These are phyloP conservation scores for Tetranychus truncatus DNA, from an alignment of 2,888 invertebrate species.

Conservation along the genomic window DNA sequence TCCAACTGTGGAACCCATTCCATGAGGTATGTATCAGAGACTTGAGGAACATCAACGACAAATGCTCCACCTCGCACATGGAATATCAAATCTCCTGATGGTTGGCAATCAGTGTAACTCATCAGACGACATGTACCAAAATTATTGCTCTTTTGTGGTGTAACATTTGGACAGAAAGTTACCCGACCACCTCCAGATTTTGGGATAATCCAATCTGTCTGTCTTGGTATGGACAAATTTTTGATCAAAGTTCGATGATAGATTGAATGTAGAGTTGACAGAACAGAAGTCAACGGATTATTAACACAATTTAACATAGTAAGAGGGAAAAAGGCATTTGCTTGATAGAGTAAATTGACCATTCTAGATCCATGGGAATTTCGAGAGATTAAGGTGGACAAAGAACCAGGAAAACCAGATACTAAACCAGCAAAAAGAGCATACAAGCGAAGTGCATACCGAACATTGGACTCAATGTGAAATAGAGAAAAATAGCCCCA, in stretches of 20 bases:
- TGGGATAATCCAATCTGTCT: not conserved
- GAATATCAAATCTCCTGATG: constrained; percentile 39
- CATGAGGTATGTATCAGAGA: constrained; percentile 54
- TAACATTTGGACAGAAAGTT: not conserved
- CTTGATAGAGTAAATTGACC: not conserved
- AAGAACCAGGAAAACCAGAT: not conserved
- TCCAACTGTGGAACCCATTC: constrained; percentile 68
- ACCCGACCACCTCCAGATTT: not conserved
- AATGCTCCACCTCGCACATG: constrained; percentile 98
- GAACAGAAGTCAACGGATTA: not conserved
- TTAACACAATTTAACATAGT: not conserved
- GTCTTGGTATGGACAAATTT: not conserved
- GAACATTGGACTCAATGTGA: not conserved
- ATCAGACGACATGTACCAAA: not conserved
- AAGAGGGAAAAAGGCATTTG: not conserved
- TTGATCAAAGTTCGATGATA: not conserved
- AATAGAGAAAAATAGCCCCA: not conserved
- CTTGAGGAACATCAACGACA: constrained; percentile 85
- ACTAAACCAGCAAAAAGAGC: not conserved
- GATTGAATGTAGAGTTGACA: not conserved
- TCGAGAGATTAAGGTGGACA: not conserved
- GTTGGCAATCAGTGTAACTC: not conserved
- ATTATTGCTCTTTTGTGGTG: not conserved
- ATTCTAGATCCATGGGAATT: not conserved
- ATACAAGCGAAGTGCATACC: not conserved